phyloP scores from a whole-genome alignment of 1,140 invertebrate genomes.

The Arion vulgaris region DNA sequence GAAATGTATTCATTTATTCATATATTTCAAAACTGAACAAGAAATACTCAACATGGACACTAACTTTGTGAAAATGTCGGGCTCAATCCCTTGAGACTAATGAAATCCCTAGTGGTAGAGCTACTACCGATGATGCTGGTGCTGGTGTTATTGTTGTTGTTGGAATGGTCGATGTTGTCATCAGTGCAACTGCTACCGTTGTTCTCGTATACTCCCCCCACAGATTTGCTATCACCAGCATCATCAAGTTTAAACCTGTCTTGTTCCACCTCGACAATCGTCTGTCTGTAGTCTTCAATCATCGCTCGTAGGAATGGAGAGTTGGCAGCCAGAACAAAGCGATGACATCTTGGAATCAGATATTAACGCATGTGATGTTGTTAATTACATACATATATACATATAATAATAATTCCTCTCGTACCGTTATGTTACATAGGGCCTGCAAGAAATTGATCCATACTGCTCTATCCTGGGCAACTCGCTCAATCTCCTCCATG shows the following conservation, averaged over 20 bases:
- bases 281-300: constrained; percentile 26
- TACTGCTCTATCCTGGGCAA: too few species aligned
- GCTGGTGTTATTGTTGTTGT: not conserved
- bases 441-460: too few species aligned
- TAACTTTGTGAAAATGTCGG: constrained; percentile 17
- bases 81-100: constrained; percentile 20
- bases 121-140: not conserved
- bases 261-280: not conserved
- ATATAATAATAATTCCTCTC: too few species aligned
- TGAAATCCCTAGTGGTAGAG: not conserved
- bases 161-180: not conserved
- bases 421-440: too few species aligned
- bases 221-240: constrained; percentile 3
- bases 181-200: not conserved
- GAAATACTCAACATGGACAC: too few species aligned
- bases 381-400: too few species aligned
- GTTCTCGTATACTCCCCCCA: not conserved
- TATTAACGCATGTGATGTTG: not conserved
- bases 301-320: constrained; percentile 14
- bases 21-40: too few species aligned
- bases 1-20: too few species aligned
- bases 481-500: too few species aligned
- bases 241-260: not conserved
- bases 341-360: constrained; percentile 26
- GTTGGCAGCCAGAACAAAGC: constrained; percentile 29